These are phyloP conservation scores for Neofelis nebulosa DNA, from an alignment of 2,113 vertebrate genomes.

Conservation along the genomic window DNA sequence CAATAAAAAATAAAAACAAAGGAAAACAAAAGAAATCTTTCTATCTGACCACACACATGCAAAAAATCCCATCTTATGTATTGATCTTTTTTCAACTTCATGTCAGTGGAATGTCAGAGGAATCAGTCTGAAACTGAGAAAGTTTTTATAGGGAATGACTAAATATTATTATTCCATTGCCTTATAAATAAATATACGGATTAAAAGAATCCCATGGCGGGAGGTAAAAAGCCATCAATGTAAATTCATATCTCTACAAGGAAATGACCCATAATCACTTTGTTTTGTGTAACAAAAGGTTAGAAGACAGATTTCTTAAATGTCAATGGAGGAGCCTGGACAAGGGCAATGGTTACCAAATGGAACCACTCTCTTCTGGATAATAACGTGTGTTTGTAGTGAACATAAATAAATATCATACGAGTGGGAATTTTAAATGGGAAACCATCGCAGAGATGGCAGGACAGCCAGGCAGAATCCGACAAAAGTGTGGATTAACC, in stretches of 20 bases:
- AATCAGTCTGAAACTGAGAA: not conserved
- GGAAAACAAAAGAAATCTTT: not conserved
- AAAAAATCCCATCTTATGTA: not conserved
- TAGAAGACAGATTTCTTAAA: slow-evolving; percentile 59
- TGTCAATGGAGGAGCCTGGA: not conserved
- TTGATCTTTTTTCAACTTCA: not conserved
- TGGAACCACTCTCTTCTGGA: not conserved
- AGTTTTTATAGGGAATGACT: not conserved
- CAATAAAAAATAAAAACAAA: slow-evolving; percentile 14
- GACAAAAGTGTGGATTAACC: not conserved
- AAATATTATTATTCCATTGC: not conserved
- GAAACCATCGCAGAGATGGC: not conserved
- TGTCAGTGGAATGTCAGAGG: not conserved
- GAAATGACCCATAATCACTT: slow-evolving; percentile 31
- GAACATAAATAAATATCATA: not conserved
- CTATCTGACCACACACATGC: not conserved
- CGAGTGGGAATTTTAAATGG: not conserved
- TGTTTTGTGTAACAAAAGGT: slow-evolving; percentile 26
- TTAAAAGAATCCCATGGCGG: not conserved
- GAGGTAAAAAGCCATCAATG: not conserved
- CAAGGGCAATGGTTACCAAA: not conserved
- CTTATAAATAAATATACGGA: not conserved
- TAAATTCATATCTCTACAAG: slow-evolving; percentile 27
- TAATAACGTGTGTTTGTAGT: not conserved
- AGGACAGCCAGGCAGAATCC: not conserved